Evolutionary conservation across 2,113 vertebrate genomes (phyloP).

Genomic region (Arvicanthis niloticus): DNA sequence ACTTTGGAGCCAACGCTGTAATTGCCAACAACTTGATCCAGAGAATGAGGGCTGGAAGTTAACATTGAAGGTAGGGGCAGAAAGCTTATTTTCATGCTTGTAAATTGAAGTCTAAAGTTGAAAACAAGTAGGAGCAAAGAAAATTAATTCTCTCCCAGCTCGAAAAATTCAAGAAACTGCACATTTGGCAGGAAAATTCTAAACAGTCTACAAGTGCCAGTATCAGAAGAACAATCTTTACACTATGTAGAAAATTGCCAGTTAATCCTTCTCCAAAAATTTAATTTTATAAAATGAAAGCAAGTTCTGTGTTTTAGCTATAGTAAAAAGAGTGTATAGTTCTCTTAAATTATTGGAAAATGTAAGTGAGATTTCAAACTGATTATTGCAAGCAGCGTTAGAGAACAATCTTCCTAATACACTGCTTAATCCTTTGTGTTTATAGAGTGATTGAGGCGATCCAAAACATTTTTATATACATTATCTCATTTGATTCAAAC

Average conservation of each 20-base stretch:
- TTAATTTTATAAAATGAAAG: constrained; percentile 78
- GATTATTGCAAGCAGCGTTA: constrained; percentile 67
- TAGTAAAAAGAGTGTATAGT: constrained; percentile 51
- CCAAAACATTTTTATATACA: constrained; percentile 67
- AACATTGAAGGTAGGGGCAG: constrained; percentile 15
- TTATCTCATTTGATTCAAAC: constrained; percentile 69
- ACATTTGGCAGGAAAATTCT: constrained; percentile 79
- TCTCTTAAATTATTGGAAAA: constrained; percentile 69
- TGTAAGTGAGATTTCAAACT: constrained; percentile 66
- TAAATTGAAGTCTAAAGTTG: constrained; percentile 73
- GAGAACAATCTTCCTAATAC: constrained; percentile 62
- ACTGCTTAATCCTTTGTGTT: constrained; percentile 59
- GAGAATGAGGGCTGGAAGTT: constrained; percentile 28
- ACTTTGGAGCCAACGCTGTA: constrained; percentile 53
- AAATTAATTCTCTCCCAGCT: constrained; percentile 75
- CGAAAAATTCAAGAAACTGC: constrained; percentile 75
- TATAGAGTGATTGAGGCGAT: constrained; percentile 60
- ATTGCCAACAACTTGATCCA: constrained; percentile 63
- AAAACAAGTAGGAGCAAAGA: constrained; percentile 73
- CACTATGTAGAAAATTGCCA: constrained; percentile 77
- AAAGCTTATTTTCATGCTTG: constrained; percentile 60
- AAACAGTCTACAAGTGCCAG: constrained; percentile 79
- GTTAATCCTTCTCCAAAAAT: constrained; percentile 75
- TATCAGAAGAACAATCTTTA: constrained; percentile 80
- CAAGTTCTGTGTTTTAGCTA: constrained; percentile 71